A percentile compares a stretch with the other conserved stretches of the same genome.
phyloP scores from a whole-genome alignment of 2,888 invertebrate species.

The Leucoma salicis region DNA sequence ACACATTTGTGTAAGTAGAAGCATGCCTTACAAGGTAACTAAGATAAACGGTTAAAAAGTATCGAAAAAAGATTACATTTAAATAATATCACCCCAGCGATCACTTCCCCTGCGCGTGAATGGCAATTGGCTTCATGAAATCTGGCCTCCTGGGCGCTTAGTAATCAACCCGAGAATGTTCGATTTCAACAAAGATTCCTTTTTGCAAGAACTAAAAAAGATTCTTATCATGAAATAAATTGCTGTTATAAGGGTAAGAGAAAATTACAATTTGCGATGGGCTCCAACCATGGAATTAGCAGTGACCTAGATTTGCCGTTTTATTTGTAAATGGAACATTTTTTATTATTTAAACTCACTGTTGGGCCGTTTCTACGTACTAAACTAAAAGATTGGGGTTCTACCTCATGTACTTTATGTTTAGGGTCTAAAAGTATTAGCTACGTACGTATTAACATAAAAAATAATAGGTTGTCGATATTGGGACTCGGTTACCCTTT shows the following conservation, averaged over 20 bases:
- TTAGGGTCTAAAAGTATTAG: constrained; percentile 23
- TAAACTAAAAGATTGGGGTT: constrained; percentile 24
- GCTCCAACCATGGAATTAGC: constrained; percentile 59
- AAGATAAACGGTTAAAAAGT: constrained; percentile 61
- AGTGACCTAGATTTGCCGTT: constrained; percentile 39
- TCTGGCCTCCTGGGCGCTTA: constrained; percentile 75
- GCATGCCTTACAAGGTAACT: constrained; percentile 35
- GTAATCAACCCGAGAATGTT: constrained; percentile 73
- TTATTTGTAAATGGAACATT: constrained; percentile 26
- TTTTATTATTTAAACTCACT: constrained; percentile 25
- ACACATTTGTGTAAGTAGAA: constrained; percentile 6
- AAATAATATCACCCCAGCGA: constrained; percentile 80
- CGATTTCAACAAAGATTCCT: constrained; percentile 69
- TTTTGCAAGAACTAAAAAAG: constrained; percentile 73
- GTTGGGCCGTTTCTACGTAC: constrained; percentile 26
- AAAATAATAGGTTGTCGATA: constrained; percentile 24
- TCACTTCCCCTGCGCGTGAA: constrained; percentile 74
- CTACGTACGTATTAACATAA: constrained; percentile 25
- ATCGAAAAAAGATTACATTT: constrained; percentile 81
- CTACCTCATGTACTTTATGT: constrained; percentile 27
- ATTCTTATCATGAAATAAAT: constrained; percentile 72
- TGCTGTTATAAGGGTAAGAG: constrained; percentile 63
- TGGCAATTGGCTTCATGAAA: constrained; percentile 73
- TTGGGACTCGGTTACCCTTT: constrained; percentile 20
- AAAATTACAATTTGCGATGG: constrained; percentile 76